phyloP scores from a whole-genome alignment of 2,113 vertebrate species.

The Sialia sialis region DNA sequence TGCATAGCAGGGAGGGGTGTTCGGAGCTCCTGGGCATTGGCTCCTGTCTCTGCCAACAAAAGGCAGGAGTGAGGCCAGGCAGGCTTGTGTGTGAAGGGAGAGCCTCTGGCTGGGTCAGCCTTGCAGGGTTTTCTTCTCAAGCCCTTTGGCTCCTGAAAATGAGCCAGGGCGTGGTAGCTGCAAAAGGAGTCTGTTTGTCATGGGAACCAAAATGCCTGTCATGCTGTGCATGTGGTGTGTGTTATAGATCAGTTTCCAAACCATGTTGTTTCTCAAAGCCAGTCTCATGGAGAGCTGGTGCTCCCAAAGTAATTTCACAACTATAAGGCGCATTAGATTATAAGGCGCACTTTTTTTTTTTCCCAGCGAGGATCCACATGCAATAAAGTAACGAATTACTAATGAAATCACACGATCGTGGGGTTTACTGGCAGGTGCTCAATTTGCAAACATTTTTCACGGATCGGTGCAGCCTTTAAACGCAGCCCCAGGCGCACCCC shows the following conservation, averaged over 20 bases:
- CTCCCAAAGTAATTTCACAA: background rate
- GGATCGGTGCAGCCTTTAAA: too few relatives aligned
- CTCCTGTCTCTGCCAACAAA: background rate
- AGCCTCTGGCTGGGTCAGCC: background rate
- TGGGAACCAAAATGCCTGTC: background rate
- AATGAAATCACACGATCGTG: too few relatives aligned
- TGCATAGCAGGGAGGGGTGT: fast-evolving
- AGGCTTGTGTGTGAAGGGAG: background rate
- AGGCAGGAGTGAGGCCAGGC: background rate
- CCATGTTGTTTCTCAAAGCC: background rate
- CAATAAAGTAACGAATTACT: too few relatives aligned
- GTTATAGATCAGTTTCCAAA: background rate
- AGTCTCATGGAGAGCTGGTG: background rate
- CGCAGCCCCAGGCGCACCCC: too few relatives aligned
- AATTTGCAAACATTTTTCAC: too few relatives aligned
- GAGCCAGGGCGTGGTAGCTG: background rate
- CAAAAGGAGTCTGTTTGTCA: background rate
- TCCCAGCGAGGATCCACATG: too few relatives aligned
- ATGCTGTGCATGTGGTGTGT: fast-evolving
- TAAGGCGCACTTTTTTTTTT: too few relatives aligned
- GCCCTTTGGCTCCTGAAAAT: background rate
- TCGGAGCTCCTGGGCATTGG: background rate
- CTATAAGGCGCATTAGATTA: too few relatives aligned
- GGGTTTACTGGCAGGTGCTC: too few relatives aligned
- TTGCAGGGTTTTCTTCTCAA: background rate